These are phyloP conservation scores for Clepsis dumicolana DNA, from an alignment of 2,888 invertebrate genomes.

Conservation along the genomic window DNA sequence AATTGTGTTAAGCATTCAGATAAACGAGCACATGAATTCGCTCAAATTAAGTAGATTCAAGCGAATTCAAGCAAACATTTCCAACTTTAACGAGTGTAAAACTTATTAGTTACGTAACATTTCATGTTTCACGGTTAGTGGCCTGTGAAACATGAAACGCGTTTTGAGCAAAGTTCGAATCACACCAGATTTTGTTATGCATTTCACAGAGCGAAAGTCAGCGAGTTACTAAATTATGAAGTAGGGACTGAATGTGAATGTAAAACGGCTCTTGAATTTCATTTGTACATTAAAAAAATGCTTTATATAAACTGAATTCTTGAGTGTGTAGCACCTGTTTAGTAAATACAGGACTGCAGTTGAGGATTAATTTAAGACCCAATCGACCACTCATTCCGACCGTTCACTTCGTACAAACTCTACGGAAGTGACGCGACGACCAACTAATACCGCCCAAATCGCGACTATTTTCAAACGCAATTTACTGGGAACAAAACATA, in stretches of 20 bases:
- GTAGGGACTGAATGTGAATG: constrained; percentile 1
- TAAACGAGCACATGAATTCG: neutral
- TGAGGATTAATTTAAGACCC: too few species aligned
- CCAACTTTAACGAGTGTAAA: neutral
- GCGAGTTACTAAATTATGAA: constrained; percentile 1
- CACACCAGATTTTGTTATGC: constrained; percentile 17
- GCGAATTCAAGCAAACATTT: neutral
- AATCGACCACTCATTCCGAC: too few species aligned
- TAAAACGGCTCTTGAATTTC: constrained; percentile 8
- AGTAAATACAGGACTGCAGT: too few species aligned
- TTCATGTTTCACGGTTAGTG: too few species aligned
- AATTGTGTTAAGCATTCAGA: neutral
- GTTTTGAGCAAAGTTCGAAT: constrained; percentile 2
- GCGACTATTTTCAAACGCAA: too few species aligned
- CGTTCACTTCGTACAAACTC: too few species aligned
- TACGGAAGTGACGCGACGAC: too few species aligned
- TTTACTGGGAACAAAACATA: too few species aligned
- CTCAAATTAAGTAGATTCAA: neutral
- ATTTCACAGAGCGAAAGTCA: constrained; percentile 7
- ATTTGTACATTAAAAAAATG: too few species aligned
- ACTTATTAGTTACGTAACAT: neutral
- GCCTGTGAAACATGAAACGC: neutral
- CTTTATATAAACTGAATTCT: too few species aligned
- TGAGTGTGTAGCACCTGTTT: too few species aligned
- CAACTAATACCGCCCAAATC: too few species aligned